phyloP scores from a whole-genome alignment of 2,113 vertebrate species.

The Aramus guarauna region DNA sequence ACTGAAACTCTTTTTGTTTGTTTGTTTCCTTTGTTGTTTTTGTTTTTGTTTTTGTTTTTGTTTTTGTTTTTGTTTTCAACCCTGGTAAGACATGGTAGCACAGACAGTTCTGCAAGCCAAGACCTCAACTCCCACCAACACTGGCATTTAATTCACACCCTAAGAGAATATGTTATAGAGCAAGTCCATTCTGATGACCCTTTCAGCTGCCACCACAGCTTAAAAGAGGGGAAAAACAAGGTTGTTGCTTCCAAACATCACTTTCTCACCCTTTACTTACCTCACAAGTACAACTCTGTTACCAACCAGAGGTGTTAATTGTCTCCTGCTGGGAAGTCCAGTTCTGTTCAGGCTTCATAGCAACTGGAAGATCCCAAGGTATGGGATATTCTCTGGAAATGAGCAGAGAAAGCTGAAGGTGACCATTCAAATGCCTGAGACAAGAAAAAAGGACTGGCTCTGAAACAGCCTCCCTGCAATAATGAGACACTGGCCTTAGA shows the following conservation, averaged over 20 bases:
- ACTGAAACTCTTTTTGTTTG: accelerated
- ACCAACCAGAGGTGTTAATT: not conserved
- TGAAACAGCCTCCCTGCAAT: not conserved
- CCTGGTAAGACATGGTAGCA: not conserved
- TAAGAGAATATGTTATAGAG: not conserved
- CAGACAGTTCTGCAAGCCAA: not conserved
- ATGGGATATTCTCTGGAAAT: not conserved
- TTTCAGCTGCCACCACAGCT: not conserved
- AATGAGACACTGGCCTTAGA: not conserved
- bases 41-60: no score
- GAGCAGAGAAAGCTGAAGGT: not conserved
- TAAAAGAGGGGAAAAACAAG: not conserved
- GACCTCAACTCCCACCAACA: not conserved
- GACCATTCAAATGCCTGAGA: not conserved
- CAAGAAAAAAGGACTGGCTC: not conserved
- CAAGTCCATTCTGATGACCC: not conserved
- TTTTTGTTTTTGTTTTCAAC: not conserved
- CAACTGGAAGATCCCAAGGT: not conserved
- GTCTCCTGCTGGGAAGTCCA: not conserved
- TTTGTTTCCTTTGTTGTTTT: no score
- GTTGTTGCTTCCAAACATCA: not conserved
- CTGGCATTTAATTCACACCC: not conserved
- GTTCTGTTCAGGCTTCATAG: not conserved
- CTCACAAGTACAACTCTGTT: not conserved
- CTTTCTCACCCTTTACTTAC: not conserved